Base-by-base conservation (phyloP, 2,113 vertebrate species). In the Oncorhynchus gorbuscha region DNA sequence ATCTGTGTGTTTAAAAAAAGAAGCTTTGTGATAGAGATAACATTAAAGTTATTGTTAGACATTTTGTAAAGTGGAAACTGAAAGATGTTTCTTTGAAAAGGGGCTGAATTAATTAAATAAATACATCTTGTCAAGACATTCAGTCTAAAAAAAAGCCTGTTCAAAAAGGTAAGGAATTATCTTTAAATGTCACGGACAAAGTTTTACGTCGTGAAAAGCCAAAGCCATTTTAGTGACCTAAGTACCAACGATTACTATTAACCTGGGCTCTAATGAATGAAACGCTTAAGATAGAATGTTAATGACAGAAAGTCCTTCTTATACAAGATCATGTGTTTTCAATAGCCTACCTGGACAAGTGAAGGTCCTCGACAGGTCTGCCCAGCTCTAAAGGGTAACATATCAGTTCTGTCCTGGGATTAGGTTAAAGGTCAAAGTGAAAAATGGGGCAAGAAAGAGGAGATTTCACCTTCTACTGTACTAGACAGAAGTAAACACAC, bases 21-120 rank as follows among this genome's bases (percentile, higher is more conserved):
- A 90, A 92, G 85, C 86, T 82, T 67, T 83, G 76, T 79, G 83
- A 79, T 18, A 86, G 90, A 84, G 85, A 82, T 89, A 89, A 86
- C 80, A 83, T 75, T 83, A 85, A 82, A 79, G 70, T 59, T 30
- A 64, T 75, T 86, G 86, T 85, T 61, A 76, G 80, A 73, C 80
- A 79, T 90, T 80, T 84, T 80, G 81, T 85, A 80, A 84, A 82
- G 84, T 81, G 78, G 70, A 59, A 79, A 16, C 73, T 80, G 75
- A 79, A 49, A 83, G 76, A 73, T 8, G n/a, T 68, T 77, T 81
- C 69, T 73, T 77, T 67, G 26, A 59, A 62, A 76, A 32, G 78
- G 61, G 79, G 65, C 78, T 85, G 86, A 80, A 35, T 86, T 86
- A 66, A 83, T 82, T 64, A 64, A 69, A 80, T 79, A 83, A 88